Evolutionary conservation across 2,888 invertebrate species (phyloP).

Genomic region (Polymixis flavicincta): DNA sequence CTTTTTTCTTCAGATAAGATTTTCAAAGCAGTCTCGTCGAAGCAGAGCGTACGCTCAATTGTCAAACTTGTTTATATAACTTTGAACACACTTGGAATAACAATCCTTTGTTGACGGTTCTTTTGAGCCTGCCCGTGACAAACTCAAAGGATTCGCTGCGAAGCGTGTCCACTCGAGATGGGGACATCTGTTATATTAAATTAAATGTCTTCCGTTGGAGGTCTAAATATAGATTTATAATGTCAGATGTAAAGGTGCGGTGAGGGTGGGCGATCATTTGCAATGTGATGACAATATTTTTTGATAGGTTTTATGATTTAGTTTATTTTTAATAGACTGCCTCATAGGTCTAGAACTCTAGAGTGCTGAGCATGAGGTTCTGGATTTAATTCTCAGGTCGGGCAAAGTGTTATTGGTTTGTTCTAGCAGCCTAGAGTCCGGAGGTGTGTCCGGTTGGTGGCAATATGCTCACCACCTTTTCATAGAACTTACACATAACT

Average conservation of each 20-base stretch:
- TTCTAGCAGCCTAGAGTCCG: no score
- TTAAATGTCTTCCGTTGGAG: constrained; percentile 81
- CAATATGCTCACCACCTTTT: no score
- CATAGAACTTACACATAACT: no score
- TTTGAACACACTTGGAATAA: constrained; percentile 86
- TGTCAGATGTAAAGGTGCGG: constrained; percentile 69
- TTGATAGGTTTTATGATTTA: background rate
- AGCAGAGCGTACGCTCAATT: constrained; percentile 74
- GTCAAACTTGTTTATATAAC: constrained; percentile 83
- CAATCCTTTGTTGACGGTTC: constrained; percentile 85
- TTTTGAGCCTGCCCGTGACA: constrained; percentile 83
- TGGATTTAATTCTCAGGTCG: no score
- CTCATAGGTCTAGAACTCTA: no score
- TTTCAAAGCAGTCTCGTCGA: constrained; percentile 57
- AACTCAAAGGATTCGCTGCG: constrained; percentile 85
- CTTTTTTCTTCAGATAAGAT: constrained; percentile 41
- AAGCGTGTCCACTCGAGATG: constrained; percentile 81
- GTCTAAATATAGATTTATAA: constrained; percentile 76
- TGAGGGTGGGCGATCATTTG: constrained; percentile 63
- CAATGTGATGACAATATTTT: constrained; percentile 44
- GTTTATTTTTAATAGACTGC: no score
- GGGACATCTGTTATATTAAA: constrained; percentile 86
- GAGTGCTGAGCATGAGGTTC: no score
- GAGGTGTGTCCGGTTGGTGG: no score
- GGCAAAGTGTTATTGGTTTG: no score